These are phyloP conservation scores for Bufo bufo DNA, from an alignment of 2,113 vertebrate genomes.

Conservation along the genomic window DNA sequence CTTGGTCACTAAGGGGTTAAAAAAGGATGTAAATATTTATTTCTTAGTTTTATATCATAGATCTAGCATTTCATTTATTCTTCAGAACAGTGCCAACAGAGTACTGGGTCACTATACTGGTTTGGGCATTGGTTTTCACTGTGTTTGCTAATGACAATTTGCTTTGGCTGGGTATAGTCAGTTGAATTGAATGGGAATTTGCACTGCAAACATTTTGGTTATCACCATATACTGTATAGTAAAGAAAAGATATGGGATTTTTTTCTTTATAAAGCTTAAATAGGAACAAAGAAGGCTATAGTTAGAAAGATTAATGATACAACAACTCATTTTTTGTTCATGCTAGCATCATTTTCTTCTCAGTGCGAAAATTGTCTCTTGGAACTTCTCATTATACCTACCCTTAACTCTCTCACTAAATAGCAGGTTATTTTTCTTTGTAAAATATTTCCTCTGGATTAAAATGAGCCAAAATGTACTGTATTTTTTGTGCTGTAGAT, in stretches of 20 bases:
- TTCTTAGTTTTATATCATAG: too few species aligned
- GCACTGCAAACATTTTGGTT: background rate
- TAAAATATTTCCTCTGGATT: conserved; percentile 38
- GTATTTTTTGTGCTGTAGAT: conserved; percentile 30
- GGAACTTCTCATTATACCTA: conserved; percentile 13
- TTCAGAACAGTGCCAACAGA: too few species aligned
- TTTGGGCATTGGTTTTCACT: too few species aligned
- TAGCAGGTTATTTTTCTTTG: conserved; percentile 23
- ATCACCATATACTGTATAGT: background rate
- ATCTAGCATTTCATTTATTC: too few species aligned
- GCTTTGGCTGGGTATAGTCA: background rate
- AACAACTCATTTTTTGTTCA: background rate
- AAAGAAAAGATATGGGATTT: background rate
- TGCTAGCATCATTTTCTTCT: conserved; percentile 34
- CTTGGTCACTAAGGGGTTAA: too few species aligned
- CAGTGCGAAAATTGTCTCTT: background rate
- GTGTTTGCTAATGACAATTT: background rate
- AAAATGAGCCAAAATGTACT: conserved; percentile 15
- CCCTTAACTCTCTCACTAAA: conserved; percentile 27
- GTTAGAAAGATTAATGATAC: conserved; percentile 31
- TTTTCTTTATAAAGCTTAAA: background rate
- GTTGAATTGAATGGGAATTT: background rate
- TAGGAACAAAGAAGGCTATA: background rate
- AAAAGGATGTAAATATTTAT: too few species aligned
- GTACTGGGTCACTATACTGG: too few species aligned